Base-by-base conservation (phyloP, 2,888 invertebrate species). In the Clitarchus hookeri region DNA sequence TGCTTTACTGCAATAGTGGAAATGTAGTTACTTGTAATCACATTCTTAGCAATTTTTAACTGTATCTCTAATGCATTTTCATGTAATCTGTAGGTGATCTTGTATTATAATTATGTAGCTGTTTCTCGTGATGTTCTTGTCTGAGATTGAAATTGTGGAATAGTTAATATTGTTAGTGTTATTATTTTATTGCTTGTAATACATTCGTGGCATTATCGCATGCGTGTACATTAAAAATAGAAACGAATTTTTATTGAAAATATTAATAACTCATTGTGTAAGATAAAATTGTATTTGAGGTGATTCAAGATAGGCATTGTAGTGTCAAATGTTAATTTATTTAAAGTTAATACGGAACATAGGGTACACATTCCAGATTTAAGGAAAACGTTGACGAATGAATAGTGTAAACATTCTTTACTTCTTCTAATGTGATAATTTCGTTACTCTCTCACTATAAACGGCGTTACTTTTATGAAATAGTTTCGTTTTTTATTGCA, bases 331-430 rank as follows among this genome's bases (percentile, higher is more conserved):
- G 8, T 65, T 65, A 23, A 65, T n/a, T 65, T 65, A 65, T 65
- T 48, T n/a, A 16, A 65, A 65, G 65, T 23, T 12, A 65, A 19
- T 6, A 65, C 65, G 65, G 65, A 65, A 65, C 16, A 65, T 65
- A 65, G 65, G 65, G 65, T 65, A 65, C 65, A 65, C 65, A 65
- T 65, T 65, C 65, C 65, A 65, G 23, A 65, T 65, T 65, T 23
- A 23, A 65, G n/a, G 8, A 23, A 65, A 23, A 53, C 12, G 3
- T 53, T 53, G 36, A 48, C 16, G 48, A 48, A 16, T 16, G 16
- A 48, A 16, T 6, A 8, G 11, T 48, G 11, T 48, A 48, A 8
- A 48, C 0, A 2, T 11, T 8, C 0, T 48, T 48, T 48, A 16
- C 48, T 48, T 11, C 16, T 48, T 48, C 48, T 48, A 13, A 16